Percentiles rank a stretch among this genome's conserved stretches.
Evolutionary conservation across 2,113 vertebrate genomes (phyloP).

Genomic region (Phylloscopus trochilus): DNA sequence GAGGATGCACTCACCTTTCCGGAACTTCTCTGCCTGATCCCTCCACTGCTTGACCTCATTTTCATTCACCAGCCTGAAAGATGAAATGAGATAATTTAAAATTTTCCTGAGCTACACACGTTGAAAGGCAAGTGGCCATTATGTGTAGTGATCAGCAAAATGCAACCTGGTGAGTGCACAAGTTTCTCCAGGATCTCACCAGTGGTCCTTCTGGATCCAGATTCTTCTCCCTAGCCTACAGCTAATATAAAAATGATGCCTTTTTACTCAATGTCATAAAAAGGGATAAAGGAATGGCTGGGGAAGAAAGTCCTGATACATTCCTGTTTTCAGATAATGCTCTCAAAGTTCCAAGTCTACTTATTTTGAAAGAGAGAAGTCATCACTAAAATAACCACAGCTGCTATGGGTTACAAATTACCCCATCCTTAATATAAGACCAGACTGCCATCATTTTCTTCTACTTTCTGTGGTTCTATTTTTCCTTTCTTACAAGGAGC

Average conservation of each 20-base stretch:
- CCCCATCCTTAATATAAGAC: neutral
- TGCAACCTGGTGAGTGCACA: neutral
- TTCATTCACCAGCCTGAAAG: slow-evolving; percentile 92
- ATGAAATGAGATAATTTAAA: neutral
- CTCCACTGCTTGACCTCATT: slow-evolving; percentile 96
- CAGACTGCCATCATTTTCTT: neutral
- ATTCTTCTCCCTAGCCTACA: neutral
- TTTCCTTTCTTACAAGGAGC: neutral
- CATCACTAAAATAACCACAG: neutral
- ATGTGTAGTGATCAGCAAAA: neutral
- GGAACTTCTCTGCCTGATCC: slow-evolving; percentile 95
- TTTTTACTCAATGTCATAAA: neutral
- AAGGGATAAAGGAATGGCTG: neutral
- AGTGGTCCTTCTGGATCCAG: neutral
- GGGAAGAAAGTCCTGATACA: neutral
- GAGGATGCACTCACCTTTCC: slow-evolving; percentile 82
- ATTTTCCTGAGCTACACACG: neutral
- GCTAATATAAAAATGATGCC: neutral
- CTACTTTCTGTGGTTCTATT: neutral
- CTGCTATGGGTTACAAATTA: neutral
- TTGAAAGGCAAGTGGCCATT: neutral
- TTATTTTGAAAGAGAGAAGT: neutral
- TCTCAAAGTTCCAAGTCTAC: neutral
- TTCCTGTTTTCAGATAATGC: neutral
- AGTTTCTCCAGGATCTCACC: neutral